A percentile compares a stretch with the other conserved stretches of the same genome.
Conservation (phyloP, 1,140 invertebrate genomes). For the Aphelenchoides fujianensis region DNA sequence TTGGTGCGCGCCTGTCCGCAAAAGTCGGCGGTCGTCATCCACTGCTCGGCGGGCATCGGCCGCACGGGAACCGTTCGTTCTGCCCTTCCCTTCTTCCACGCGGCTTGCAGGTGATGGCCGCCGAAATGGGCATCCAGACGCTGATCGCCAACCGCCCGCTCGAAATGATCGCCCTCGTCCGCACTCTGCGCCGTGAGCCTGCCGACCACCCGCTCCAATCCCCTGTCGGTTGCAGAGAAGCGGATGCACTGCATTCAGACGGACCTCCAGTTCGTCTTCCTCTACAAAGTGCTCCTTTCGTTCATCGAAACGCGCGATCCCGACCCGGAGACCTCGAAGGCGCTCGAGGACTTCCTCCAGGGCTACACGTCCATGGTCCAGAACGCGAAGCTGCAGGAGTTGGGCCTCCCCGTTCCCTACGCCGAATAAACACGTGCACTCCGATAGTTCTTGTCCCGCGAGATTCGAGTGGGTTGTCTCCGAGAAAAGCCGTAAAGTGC, state of each 20-base stretch:
- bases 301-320: not conserved
- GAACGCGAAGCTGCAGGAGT: no score
- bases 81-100: no score
- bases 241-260: slow-evolving; percentile 17
- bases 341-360: not conserved
- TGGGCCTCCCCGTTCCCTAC: no score
- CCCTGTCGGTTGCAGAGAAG: slow-evolving; percentile 4
- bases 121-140: no score
- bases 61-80: slow-evolving; percentile 15
- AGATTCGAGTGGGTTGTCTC: no score
- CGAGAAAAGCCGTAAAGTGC: no score
- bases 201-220: not conserved
- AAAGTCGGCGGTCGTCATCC: not conserved
- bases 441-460: no score
- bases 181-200: not conserved
- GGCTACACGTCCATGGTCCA: not conserved
- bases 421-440: no score
- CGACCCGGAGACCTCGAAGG: not conserved
- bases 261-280: no score
- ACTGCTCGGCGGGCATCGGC: slow-evolving; percentile 20
- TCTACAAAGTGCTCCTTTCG: not conserved
- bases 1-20: not conserved
- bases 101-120: no score
- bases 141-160: no score
- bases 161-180: no score